Evolutionary conservation across 2,113 vertebrate genomes (phyloP).

Genomic region (Xiphorhynchus elegans): DNA sequence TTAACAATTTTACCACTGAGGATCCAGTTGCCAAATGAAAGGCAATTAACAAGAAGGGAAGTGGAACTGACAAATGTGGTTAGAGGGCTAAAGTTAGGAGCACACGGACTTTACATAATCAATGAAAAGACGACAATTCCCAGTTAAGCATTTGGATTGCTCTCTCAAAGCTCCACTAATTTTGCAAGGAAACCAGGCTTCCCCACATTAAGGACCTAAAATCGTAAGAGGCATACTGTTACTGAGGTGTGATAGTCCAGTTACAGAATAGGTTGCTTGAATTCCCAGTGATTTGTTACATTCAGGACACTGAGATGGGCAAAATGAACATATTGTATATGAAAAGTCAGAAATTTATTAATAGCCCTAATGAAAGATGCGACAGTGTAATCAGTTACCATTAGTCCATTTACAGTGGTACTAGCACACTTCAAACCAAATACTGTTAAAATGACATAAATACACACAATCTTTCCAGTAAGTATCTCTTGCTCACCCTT

Average conservation of each 20-base stretch:
- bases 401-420: neutral
- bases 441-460: neutral
- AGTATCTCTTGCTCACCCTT: neutral
- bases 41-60: neutral
- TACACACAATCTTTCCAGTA: neutral
- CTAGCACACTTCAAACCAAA: neutral
- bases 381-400: neutral
- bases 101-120: fast-evolving
- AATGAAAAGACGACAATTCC: neutral
- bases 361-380: neutral
- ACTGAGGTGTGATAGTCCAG: neutral
- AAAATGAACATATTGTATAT: neutral
- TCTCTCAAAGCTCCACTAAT: neutral
- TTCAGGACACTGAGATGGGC: neutral
- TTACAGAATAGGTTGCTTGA: neutral
- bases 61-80: neutral
- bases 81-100: neutral
- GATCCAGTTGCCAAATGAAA: neutral
- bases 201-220: neutral
- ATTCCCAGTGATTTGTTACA: neutral
- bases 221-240: neutral
- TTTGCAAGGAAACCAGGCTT: neutral
- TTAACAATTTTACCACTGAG: neutral
- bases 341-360: neutral
- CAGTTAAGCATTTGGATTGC: neutral